Base-by-base conservation (phyloP, 2,888 invertebrate species). In the Platycnemis pennipes region DNA sequence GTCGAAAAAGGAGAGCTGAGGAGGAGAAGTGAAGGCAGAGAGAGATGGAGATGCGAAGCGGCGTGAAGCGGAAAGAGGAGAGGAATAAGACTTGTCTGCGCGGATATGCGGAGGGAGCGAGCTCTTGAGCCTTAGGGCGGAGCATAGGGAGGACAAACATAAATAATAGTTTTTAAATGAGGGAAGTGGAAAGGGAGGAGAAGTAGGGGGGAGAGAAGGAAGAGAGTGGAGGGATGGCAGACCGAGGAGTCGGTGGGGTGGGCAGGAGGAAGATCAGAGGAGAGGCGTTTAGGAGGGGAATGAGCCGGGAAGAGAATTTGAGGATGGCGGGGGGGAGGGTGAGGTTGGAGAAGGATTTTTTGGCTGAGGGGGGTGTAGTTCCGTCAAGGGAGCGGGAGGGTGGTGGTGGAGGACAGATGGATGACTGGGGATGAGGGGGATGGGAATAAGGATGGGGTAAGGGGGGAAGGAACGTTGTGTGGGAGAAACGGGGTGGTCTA, bases 111-210 rank as follows among this genome's bases (percentile, higher is more conserved):
- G 1, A 19, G 77, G n/a, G 4, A n/a, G 11, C n/a, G 77, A 3
- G 86, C 5, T 44, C 42, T n/a, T 44, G 87, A 46, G 44, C 26
- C 45, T 31, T 77, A 26, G 87, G 46, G 87, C 45, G 87, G 44
- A 87, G 87, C 45, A n/a, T 7, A 44, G 31, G 87, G 91, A 63
- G 91, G 63, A 91, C 91, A 56, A 91, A 91, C 91, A 91, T 91
- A 91, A 91, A 91, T 91, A 91, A 91, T 91, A 91, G 91, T 91
- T 91, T 91, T 91, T 91, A 91, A 91, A 91, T 91, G 91, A 91
- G 91, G 91, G 44, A 45, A 63, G 91, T 37, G 45, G 91, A 46
- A 37, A 37, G 19, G 19, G 19, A 42, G 87, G n/a, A 13, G 45
- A 22, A 19, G 46, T n/a, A 13, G n/a, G 45, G 87, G n/a, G 46